Evolutionary conservation across 2,888 invertebrate species (phyloP).

Genomic region (Aphelenchoides bicaudatus): DNA sequence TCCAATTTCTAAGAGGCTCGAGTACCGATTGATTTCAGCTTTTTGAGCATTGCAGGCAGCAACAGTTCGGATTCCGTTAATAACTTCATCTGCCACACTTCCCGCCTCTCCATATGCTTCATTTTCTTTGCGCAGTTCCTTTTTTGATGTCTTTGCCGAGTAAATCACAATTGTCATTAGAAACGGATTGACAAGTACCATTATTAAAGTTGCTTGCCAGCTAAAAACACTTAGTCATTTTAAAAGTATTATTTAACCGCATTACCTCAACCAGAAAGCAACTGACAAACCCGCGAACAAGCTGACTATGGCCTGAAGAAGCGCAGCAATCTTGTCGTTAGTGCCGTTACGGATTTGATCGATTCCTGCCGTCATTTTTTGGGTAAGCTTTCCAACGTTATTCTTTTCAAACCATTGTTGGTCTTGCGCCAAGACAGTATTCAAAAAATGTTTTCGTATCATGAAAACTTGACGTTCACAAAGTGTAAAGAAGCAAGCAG

Average conservation of each 20-base stretch:
- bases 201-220: constrained; percentile 54
- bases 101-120: constrained; percentile 56
- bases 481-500: constrained; percentile 60
- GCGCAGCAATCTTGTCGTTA: constrained; percentile 48
- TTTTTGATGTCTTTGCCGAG: constrained; percentile 52
- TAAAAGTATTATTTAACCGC: constrained; percentile 38
- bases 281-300: constrained; percentile 47
- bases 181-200: constrained; percentile 59
- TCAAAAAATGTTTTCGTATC: constrained; percentile 62
- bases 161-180: constrained; percentile 58
- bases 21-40: constrained; percentile 33
- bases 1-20: constrained; percentile 21
- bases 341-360: constrained; percentile 54
- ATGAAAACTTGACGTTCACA: constrained; percentile 63
- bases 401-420: constrained; percentile 63
- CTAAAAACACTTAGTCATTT: constrained; percentile 57
- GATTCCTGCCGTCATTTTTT: constrained; percentile 62
- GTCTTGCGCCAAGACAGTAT: constrained; percentile 62
- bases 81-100: constrained; percentile 58
- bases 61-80: constrained; percentile 54
- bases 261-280: constrained; percentile 42
- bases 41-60: constrained; percentile 39
- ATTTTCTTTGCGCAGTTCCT: constrained; percentile 60
- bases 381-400: constrained; percentile 63
- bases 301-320: constrained; percentile 41